phyloP scores from a whole-genome alignment of 2,888 invertebrate genomes.

The Drosophila yooni region DNA sequence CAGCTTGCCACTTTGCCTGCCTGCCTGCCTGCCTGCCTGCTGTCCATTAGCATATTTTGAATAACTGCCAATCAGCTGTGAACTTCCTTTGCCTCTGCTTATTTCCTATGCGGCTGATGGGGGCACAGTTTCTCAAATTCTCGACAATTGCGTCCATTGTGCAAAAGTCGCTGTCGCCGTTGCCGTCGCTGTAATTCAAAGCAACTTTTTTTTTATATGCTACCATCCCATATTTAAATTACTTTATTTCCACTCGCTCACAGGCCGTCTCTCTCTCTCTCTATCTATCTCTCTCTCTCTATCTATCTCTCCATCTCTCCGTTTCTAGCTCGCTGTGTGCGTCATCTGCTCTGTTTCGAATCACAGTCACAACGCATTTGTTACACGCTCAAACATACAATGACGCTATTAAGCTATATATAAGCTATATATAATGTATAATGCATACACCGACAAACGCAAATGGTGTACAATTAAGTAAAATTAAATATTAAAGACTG shows the following conservation, averaged over 20 bases:
- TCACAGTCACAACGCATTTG: constrained; percentile 50
- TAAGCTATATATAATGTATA: neutral
- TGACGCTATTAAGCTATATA: constrained; percentile 64
- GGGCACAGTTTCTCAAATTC: constrained; percentile 32
- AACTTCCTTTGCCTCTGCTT: constrained; percentile 39
- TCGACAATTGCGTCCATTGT: constrained; percentile 70
- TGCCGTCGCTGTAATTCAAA: constrained; percentile 60
- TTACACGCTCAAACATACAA: constrained; percentile 57
- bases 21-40: neutral
- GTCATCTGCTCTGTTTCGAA: constrained; percentile 49
- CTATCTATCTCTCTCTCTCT: neutral
- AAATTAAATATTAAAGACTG: neutral
- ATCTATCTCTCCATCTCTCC: neutral
- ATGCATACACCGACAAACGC: neutral
- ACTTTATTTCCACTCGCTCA: constrained; percentile 71
- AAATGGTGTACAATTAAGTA: neutral
- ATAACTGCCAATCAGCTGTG: constrained; percentile 73
- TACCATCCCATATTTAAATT: constrained; percentile 73
- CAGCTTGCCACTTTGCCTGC: neutral
- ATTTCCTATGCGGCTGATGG: constrained; percentile 30
- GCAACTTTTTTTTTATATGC: constrained; percentile 35
- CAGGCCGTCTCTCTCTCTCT: constrained; percentile 11
- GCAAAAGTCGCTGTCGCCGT: constrained; percentile 42
- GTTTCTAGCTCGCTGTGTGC: constrained; percentile 27
- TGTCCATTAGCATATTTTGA: constrained; percentile 61